Evolutionary conservation across 2,888 invertebrate species (phyloP), one percentile per base, ranked within the genome.

Genomic region (Lacanobia oleracea): DNA sequence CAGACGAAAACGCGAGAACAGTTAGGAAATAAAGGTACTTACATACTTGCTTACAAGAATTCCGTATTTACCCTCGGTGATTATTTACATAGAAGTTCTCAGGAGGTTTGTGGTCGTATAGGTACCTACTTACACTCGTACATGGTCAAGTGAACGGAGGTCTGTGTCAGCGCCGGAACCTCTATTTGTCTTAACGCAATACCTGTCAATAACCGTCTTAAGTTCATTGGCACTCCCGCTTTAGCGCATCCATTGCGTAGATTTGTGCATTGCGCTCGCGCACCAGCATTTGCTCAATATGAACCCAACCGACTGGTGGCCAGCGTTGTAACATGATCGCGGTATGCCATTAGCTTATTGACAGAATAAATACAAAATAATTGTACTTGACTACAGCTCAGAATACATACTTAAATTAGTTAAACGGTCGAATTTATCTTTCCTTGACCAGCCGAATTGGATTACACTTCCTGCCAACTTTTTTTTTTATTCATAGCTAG

Each of bases 151-250:
- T 92, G 94, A 94, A 92, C 94, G 94, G 94, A 92, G 94, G 93
- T 93, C 94, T 91, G 92, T 91, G 93, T 93, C 90, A 93, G 93
- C 92, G 93, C 93, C 93, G 92, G 92, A 91, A 92, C 94, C 91
- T 93, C 90, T 95, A 93, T 95, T 95, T 95, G 95, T 95, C 92
- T 95, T 95, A 95, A 94, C 95, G 95, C 95, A 95, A 95, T 95
- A 94, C 94, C 94, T 94, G 95, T 95, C 95, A 94, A 95, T 94
- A 94, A 92, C 93, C 93, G 93, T 92, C 93, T 91, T 91, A 94
- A 95, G 95, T 95, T 95, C 95, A 95, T 94, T 95, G 95, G 94
- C 95, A 94, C 93, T 93, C 91, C 91, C 89, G 93, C 94, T 94
- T 95, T 95, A 92, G 95, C 94, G 94, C 94, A 94, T 93, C 92